Percentiles rank a stretch among this genome's conserved stretches.
phyloP scores from a whole-genome alignment of 1,140 invertebrate species.

The Drosophila albomicans region DNA sequence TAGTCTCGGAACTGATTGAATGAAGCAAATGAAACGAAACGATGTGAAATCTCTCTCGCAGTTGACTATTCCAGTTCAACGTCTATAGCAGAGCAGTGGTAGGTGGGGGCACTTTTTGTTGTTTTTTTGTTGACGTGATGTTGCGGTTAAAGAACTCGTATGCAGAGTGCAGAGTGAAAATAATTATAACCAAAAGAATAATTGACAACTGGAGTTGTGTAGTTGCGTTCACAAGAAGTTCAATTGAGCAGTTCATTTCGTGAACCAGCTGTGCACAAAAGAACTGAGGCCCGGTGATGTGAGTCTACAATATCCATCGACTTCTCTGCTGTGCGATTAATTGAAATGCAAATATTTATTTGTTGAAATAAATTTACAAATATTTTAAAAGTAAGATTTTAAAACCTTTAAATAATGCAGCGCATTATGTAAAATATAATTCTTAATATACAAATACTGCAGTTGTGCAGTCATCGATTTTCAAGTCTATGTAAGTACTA shows the following conservation, averaged over 20 bases:
- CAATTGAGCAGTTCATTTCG: not conserved
- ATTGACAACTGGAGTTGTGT: constrained; percentile 51
- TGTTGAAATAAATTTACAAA: no score
- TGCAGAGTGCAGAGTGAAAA: constrained; percentile 31
- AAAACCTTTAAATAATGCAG: no score
- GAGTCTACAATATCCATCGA: not conserved
- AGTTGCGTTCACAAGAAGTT: not conserved
- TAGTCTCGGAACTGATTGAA: not conserved
- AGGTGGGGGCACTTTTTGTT: not conserved
- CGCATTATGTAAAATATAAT: no score
- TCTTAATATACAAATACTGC: no score
- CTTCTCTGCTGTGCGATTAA: no score
- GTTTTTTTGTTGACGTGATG: not conserved
- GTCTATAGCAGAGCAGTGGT: not conserved
- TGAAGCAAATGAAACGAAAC: constrained; percentile 6
- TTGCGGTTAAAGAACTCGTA: constrained; percentile 8
- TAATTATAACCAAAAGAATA: constrained; percentile 56
- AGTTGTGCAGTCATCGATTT: no score
- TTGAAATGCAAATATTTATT: no score
- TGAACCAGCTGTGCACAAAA: not conserved
- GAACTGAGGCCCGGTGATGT: not conserved
- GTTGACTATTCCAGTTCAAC: not conserved
- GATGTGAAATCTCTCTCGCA: not conserved
- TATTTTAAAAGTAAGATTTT: no score
- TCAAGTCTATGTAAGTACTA: no score